A percentile compares a stretch with the other conserved stretches of the same genome.
phyloP scores from a whole-genome alignment of 2,797 vertebrate species.

The Enteromius radiatus region DNA sequence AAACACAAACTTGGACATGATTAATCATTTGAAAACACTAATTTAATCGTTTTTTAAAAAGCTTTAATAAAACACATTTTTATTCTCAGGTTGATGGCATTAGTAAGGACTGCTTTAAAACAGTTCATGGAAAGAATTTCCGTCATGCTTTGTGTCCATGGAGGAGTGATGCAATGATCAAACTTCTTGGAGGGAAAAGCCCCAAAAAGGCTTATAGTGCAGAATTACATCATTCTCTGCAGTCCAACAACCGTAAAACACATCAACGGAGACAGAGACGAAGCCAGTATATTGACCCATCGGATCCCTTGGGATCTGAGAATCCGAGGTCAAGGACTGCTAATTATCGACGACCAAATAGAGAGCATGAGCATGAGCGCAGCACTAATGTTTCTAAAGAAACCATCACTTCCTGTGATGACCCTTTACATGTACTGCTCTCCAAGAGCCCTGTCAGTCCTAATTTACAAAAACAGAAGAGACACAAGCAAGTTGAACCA shows the following conservation, averaged over 20 bases:
- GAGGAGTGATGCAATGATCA: conserved; percentile 73
- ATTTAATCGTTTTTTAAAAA: background rate
- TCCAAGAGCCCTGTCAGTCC: conserved; percentile 72
- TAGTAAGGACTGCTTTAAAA: conserved; percentile 40
- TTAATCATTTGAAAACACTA: too few relatives aligned
- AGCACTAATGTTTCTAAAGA: conserved; percentile 76
- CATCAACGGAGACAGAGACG: conserved; percentile 77
- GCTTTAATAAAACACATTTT: background rate
- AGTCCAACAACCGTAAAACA: conserved; percentile 21
- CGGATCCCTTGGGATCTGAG: conserved; percentile 73
- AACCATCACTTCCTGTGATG: conserved; percentile 79
- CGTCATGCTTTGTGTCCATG: conserved; percentile 77
- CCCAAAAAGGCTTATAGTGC: conserved; percentile 54
- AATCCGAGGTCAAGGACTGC: conserved; percentile 59
- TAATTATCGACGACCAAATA: conserved; percentile 59
- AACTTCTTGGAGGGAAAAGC: conserved; percentile 68
- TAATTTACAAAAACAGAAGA: conserved; percentile 45
- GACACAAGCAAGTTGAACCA: conserved; percentile 34
- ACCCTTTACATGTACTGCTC: conserved; percentile 79
- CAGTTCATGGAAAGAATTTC: conserved; percentile 61
- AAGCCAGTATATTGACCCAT: conserved; percentile 76
- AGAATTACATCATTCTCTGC: background rate
- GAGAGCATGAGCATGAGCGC: conserved; percentile 67
- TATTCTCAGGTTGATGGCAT: conserved; percentile 37
- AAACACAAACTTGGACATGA: too few relatives aligned